Conservation (phyloP, 1,140 invertebrate genomes). For the Pseudomyrmex flavicornis region DNA sequence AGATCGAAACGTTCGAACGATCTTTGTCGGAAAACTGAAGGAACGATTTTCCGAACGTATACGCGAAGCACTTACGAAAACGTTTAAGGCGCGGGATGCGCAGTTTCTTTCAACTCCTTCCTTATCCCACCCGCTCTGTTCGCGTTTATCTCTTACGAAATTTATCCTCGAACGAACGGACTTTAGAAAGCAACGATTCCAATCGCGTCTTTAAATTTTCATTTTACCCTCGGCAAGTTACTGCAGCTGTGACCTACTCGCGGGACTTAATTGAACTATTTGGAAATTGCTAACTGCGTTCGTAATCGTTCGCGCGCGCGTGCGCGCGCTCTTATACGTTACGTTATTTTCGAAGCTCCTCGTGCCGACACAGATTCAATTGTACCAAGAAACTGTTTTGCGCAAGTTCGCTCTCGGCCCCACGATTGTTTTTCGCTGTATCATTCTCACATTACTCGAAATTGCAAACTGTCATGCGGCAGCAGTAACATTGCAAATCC, state of each 20-base stretch:
- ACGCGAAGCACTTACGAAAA: slow-evolving; percentile 50
- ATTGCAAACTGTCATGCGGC: slow-evolving; percentile 1
- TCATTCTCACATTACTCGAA: slow-evolving; percentile 9
- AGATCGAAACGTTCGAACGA: slow-evolving; percentile 7
- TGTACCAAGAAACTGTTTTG: background rate
- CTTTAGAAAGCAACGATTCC: slow-evolving; percentile 23
- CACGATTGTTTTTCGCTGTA: background rate
- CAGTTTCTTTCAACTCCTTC: slow-evolving; percentile 63
- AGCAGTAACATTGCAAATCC: too few species aligned
- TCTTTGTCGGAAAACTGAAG: background rate
- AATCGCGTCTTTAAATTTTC: slow-evolving; percentile 57
- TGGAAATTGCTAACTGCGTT: slow-evolving; percentile 53
- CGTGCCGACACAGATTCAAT: slow-evolving; percentile 22
- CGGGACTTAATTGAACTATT: slow-evolving; percentile 56
- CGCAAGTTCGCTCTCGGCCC: background rate
- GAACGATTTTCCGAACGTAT: slow-evolving; percentile 33
- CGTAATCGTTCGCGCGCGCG: background rate
- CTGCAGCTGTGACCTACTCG: slow-evolving; percentile 35
- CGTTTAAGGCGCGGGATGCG: slow-evolving; percentile 63
- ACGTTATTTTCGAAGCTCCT: slow-evolving; percentile 20
- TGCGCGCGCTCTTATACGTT: background rate
- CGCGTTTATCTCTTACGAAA: slow-evolving; percentile 59
- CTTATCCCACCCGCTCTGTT: slow-evolving; percentile 10
- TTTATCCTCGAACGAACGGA: slow-evolving; percentile 44
- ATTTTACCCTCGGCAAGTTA: slow-evolving; percentile 41